Percentiles rank a stretch among this genome's conserved stretches.
These are phyloP conservation scores for Semaprochilodus insignis DNA, from an alignment of 2,797 vertebrate species.

Conservation along the genomic window DNA sequence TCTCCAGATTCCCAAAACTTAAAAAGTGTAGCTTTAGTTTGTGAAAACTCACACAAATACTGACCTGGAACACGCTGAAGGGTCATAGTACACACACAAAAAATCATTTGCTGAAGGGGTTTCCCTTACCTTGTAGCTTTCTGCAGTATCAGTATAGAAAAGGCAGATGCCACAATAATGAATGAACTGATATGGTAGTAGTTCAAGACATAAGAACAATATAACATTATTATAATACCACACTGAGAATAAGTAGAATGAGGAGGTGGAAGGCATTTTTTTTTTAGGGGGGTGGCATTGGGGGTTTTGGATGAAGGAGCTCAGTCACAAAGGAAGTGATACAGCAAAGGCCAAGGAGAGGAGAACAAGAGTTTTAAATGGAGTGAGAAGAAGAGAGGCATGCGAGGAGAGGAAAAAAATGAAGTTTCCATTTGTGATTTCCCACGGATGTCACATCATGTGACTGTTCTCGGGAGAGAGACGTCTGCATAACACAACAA, in stretches of 20 bases:
- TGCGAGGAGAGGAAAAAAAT: conserved; percentile 49
- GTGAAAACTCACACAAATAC: too few species aligned
- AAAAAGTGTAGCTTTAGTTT: too few species aligned
- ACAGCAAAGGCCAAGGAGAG: not conserved
- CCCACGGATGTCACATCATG: conserved; percentile 70
- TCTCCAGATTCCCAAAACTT: too few species aligned
- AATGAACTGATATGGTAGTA: not conserved
- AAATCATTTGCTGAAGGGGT: too few species aligned
- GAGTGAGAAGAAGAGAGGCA: conserved; percentile 17
- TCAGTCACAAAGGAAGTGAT: conserved; percentile 42
- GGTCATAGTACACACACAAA: too few species aligned
- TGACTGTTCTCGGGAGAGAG: conserved; percentile 59
- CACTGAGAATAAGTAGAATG: not conserved
- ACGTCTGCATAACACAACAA: conserved; percentile 46
- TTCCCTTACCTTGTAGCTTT: too few species aligned
- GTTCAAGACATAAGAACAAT: not conserved
- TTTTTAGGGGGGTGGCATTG: too few species aligned
- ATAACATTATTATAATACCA: not conserved
- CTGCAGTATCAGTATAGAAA: not conserved
- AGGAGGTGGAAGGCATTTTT: not conserved
- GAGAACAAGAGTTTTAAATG: conserved; percentile 21
- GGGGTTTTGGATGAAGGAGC: conserved; percentile 11
- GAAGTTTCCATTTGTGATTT: conserved; percentile 71
- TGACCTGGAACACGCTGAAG: too few species aligned
- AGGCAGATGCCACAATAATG: not conserved